phyloP scores from a whole-genome alignment of 2,797 vertebrate species.

The Rachycentron canadum region DNA sequence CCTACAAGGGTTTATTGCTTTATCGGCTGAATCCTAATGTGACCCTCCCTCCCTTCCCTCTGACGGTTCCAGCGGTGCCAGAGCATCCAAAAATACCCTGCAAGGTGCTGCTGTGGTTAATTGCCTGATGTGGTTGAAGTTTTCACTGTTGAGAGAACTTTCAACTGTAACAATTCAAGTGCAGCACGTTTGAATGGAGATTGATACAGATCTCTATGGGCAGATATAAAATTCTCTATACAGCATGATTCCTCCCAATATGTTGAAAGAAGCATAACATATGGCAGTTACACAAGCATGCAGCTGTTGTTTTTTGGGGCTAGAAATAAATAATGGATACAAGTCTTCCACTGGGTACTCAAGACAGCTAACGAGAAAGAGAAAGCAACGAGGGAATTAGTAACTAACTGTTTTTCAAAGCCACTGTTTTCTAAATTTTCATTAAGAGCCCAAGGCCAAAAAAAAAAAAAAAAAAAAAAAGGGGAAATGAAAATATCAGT shows the following conservation, averaged over 20 bases:
- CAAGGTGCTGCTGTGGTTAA: slow-evolving; percentile 58
- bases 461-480: slow-evolving; percentile 72
- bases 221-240: slow-evolving; percentile 66
- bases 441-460: slow-evolving; percentile 78
- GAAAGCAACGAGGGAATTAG: slow-evolving; percentile 79
- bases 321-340: slow-evolving; percentile 84
- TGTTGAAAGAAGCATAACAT: slow-evolving; percentile 74
- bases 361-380: slow-evolving; percentile 80
- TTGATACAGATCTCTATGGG: slow-evolving; percentile 63
- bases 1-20: slow-evolving; percentile 81
- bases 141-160: slow-evolving; percentile 40
- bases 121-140: slow-evolving; percentile 32
- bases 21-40: slow-evolving; percentile 82
- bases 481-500: slow-evolving; percentile 67
- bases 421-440: slow-evolving; percentile 75
- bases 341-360: slow-evolving; percentile 78
- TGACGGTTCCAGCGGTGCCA: slow-evolving; percentile 55
- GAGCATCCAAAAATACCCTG: slow-evolving; percentile 54
- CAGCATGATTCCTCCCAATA: slow-evolving; percentile 66
- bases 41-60: slow-evolving; percentile 58
- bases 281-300: slow-evolving; percentile 81
- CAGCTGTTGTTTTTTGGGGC: slow-evolving; percentile 82
- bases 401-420: slow-evolving; percentile 79
- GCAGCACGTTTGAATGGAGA: slow-evolving; percentile 35
- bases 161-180: slow-evolving; percentile 44